Conservation (phyloP, 2,113 vertebrate species). For the Xenus cinereus region DNA sequence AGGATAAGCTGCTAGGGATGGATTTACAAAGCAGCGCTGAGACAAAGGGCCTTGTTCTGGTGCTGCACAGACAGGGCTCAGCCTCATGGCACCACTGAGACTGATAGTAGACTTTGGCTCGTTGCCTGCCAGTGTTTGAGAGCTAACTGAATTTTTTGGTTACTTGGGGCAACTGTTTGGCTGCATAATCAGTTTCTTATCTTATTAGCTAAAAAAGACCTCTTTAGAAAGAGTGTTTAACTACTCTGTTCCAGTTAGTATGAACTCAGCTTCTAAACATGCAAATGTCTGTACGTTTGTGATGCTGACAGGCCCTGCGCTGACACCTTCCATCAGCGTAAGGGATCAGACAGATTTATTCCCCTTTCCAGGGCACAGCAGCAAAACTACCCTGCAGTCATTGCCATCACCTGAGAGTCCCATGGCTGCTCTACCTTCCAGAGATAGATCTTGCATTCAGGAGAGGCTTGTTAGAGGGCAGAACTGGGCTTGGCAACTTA, state of each 20-base stretch:
- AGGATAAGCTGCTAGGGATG: not conserved
- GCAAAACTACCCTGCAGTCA: not conserved
- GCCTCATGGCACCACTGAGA: not conserved
- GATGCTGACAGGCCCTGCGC: not conserved
- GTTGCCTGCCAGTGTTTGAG: not conserved
- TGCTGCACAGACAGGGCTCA: not conserved
- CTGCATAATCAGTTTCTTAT: not conserved
- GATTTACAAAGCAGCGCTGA: not conserved
- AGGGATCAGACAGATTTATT: not conserved
- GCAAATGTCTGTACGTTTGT: fast-evolving
- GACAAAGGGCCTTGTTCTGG: not conserved
- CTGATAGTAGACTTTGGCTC: not conserved
- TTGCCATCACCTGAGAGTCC: fast-evolving
- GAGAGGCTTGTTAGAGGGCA: not conserved
- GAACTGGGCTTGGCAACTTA: not conserved
- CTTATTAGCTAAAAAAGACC: not conserved
- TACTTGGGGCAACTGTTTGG: not conserved
- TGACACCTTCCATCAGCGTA: fast-evolving
- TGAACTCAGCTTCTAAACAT: not conserved
- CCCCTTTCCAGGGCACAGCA: not conserved
- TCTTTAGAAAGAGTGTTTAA: not conserved
- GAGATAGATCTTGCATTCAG: not conserved
- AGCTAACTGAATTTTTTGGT: not conserved
- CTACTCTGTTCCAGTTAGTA: not conserved
- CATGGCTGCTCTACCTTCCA: not conserved